Conservation (phyloP, 2,888 invertebrate species). For the Metallyticus violacea region DNA sequence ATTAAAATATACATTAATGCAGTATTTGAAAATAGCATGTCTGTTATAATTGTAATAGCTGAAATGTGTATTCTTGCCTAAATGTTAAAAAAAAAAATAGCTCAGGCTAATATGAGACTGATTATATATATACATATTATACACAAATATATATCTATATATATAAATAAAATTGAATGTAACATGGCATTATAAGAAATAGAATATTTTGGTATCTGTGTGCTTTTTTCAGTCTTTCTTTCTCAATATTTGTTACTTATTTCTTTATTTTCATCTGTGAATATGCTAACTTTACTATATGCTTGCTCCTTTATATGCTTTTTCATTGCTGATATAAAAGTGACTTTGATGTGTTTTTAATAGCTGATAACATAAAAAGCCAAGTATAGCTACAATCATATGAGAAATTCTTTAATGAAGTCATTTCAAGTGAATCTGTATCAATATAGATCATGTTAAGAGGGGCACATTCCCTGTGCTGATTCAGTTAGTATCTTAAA, state of each 20-base stretch:
- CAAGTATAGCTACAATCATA: neutral
- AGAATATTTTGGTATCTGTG: neutral
- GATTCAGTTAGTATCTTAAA: too few relatives aligned
- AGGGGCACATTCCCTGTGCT: too few relatives aligned
- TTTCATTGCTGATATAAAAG: too few relatives aligned
- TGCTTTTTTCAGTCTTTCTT: neutral
- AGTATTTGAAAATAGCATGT: neutral
- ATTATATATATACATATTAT: neutral
- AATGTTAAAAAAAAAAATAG: neutral
- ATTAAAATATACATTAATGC: neutral
- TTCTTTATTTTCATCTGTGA: neutral
- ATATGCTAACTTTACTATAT: neutral
- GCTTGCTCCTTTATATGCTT: neutral
- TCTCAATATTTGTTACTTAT: neutral
- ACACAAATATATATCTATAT: neutral
- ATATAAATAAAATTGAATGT: neutral
- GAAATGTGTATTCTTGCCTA: neutral
- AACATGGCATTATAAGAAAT: neutral
- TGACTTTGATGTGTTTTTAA: too few relatives aligned
- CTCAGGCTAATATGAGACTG: neutral
- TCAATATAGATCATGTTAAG: too few relatives aligned
- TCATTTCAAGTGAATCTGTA: too few relatives aligned
- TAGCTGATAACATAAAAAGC: neutral
- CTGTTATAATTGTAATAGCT: neutral
- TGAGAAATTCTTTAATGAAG: neutral